A percentile compares a stretch with the other conserved stretches of the same genome.
Conservation (phyloP, 2,888 invertebrate species). For the Orthosia cruda region DNA sequence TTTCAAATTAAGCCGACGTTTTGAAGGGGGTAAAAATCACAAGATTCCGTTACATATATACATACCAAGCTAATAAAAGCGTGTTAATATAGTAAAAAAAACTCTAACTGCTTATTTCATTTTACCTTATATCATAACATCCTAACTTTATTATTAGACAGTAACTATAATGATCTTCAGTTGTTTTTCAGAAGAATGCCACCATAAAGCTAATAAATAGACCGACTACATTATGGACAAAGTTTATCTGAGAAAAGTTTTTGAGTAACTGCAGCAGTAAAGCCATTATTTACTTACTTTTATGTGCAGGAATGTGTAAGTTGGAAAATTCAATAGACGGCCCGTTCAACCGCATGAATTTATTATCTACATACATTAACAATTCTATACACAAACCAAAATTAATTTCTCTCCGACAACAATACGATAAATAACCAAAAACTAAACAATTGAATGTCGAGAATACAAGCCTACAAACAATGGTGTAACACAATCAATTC, state of each 20-base stretch:
- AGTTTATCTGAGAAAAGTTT: slow-evolving; percentile 50
- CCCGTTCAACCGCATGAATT: slow-evolving; percentile 16
- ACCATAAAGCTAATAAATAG: slow-evolving; percentile 35
- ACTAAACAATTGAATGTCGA: slow-evolving; percentile 61
- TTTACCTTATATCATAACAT: not conserved
- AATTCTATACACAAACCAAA: slow-evolving; percentile 51
- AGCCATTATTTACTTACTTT: slow-evolving; percentile 49
- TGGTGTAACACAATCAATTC: slow-evolving; percentile 64
- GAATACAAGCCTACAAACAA: slow-evolving; percentile 58
- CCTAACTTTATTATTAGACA: not conserved
- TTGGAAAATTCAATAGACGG: slow-evolving; percentile 24
- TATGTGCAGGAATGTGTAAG: slow-evolving; percentile 44
- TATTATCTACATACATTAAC: slow-evolving; percentile 28
- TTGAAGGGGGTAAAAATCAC: no score
- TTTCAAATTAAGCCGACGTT: no score
- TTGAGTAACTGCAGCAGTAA: slow-evolving; percentile 38
- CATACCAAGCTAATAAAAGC: no score
- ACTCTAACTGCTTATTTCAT: no score
- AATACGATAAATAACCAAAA: slow-evolving; percentile 61
- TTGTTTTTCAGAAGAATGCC: slow-evolving; percentile 27
- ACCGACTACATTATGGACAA: slow-evolving; percentile 20
- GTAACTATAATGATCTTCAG: slow-evolving; percentile 2
- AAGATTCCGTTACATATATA: no score
- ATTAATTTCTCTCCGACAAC: slow-evolving; percentile 47
- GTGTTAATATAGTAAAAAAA: not conserved